Percentiles rank a stretch among this genome's conserved stretches.
Evolutionary conservation across 1,140 invertebrate species (phyloP).

Genomic region (Procambarus clarkii): DNA sequence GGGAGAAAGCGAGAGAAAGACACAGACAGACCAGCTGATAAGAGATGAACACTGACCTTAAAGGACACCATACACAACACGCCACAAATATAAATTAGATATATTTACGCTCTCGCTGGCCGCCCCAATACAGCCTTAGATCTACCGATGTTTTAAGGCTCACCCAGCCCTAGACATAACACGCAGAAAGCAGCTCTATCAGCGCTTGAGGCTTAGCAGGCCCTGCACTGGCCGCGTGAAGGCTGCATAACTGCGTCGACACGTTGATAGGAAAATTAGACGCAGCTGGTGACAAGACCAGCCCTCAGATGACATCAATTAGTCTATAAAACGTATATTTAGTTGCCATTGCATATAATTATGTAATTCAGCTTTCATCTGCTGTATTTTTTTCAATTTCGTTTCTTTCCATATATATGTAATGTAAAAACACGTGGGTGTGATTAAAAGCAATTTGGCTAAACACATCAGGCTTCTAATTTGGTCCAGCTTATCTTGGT

Average conservation of each 20-base stretch:
- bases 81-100: background rate
- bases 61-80: background rate
- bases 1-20: background rate
- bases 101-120: background rate
- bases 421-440: conserved; percentile 23
- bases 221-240: background rate
- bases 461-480: conserved; percentile 28
- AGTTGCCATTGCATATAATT: conserved; percentile 53
- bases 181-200: background rate
- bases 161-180: background rate
- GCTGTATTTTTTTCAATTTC: background rate
- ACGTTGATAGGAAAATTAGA: conserved; percentile 42
- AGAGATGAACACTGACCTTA: too few species aligned
- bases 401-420: background rate
- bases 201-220: background rate
- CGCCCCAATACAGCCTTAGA: background rate
- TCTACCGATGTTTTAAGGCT: background rate
- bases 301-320: conserved; percentile 47
- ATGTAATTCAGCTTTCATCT: conserved; percentile 42
- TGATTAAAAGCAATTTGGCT: conserved; percentile 41
- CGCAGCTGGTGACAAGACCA: conserved; percentile 44
- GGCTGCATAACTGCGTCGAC: conserved; percentile 31
- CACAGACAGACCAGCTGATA: too few species aligned
- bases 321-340: conserved; percentile 48
- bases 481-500: conserved; percentile 1